Percentiles rank a stretch among this genome's conserved stretches.
These are phyloP conservation scores for Exephanes ischioxanthus DNA, from an alignment of 2,888 invertebrate species.

Conservation along the genomic window DNA sequence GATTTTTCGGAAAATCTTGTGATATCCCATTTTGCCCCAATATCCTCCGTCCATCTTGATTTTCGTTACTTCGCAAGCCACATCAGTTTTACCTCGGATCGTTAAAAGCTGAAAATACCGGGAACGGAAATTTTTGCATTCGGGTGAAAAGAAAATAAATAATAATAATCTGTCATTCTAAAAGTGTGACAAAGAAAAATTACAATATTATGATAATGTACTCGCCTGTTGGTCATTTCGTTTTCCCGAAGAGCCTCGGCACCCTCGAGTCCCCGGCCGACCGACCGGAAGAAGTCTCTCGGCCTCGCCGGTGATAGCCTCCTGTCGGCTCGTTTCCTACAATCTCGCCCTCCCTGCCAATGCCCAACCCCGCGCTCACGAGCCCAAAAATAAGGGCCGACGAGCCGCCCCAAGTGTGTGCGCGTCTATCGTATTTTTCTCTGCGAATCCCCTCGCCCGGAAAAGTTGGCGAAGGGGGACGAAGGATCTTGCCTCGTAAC, in stretches of 20 bases:
- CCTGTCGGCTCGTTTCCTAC: constrained; percentile 43
- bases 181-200: constrained; percentile 39
- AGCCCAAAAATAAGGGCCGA: constrained; percentile 44
- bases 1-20: too few species aligned
- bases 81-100: too few species aligned
- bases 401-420: constrained; percentile 14
- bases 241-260: constrained; percentile 57
- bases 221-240: constrained; percentile 55
- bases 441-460: neutral
- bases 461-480: constrained; percentile 13
- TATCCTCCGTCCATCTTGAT: too few species aligned
- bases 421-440: constrained; percentile 36
- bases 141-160: neutral
- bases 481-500: constrained; percentile 56
- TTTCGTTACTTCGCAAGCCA: too few species aligned
- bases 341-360: constrained; percentile 22
- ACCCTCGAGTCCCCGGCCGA: constrained; percentile 44
- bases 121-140: neutral
- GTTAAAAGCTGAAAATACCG: too few species aligned
- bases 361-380: constrained; percentile 20
- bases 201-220: constrained; percentile 60
- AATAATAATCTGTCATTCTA: neutral
- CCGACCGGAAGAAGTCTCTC: constrained; percentile 57
- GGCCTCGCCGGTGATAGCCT: constrained; percentile 32
- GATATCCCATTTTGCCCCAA: too few species aligned